Evolutionary conservation across 2,113 vertebrate species (phyloP).

Genomic region (Mobula birostris): DNA sequence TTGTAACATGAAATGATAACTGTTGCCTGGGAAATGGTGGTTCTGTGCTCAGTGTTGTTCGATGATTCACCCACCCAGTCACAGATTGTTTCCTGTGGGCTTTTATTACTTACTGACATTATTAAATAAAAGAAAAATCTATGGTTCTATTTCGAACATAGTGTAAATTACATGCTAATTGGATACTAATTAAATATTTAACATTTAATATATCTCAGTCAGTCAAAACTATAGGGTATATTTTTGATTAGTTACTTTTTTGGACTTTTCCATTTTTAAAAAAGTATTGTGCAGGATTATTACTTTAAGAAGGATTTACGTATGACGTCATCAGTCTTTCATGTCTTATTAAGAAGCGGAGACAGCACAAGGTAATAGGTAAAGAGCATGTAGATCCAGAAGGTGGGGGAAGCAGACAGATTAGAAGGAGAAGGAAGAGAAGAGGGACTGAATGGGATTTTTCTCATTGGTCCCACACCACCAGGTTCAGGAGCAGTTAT

Average conservation of each 20-base stretch:
- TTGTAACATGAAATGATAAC: background rate
- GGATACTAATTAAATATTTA: background rate
- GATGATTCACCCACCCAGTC: background rate
- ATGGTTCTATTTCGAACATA: background rate
- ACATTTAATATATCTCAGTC: constrained; percentile 11
- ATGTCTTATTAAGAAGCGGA: background rate
- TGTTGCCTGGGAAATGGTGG: background rate
- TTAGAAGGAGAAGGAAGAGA: background rate
- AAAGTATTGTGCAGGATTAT: background rate
- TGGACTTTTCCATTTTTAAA: background rate
- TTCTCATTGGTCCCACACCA: no score
- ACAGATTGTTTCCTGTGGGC: background rate
- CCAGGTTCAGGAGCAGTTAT: no score
- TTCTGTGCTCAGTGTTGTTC: background rate
- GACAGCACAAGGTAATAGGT: background rate
- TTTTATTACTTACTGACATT: background rate
- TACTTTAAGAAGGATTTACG: background rate
- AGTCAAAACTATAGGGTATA: background rate
- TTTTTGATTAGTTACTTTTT: background rate
- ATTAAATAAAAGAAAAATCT: background rate
- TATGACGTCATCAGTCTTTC: background rate
- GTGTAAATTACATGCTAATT: constrained; percentile 12
- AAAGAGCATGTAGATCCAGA: background rate
- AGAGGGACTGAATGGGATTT: background rate
- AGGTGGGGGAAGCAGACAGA: background rate